Evolutionary conservation across 2,888 invertebrate genomes (phyloP), one percentile per base, ranked within the genome.

Genomic region (Blastobasis adustella): DNA sequence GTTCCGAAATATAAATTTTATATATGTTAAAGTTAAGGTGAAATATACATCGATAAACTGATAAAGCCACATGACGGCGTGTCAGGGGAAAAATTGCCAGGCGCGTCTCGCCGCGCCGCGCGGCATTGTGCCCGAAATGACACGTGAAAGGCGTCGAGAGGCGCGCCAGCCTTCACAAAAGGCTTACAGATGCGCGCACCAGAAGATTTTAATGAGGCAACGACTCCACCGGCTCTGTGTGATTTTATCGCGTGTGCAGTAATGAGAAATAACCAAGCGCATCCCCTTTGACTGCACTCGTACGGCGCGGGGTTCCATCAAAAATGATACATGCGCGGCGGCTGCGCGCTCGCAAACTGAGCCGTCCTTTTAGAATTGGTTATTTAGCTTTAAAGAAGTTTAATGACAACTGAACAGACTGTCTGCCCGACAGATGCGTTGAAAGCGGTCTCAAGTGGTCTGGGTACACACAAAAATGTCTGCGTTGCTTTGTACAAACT

Each of bases 131-230:
- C 83, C 81, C 79, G 76, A 83, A 83, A 83, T 87, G 87, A 87
- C 87, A 87, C 79, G 80, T 86, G 86, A 86, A 86, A 85, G 82
- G 84, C 84, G 82, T 78, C 73, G 79, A 84, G 84, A 80, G 85
- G 69, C 75, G 78, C 80, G 78, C 70, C 73, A 67, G 77, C 79
- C 78, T 78, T 74, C 71, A 87, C 85, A 87, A 87, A 87, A 87
- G 87, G 84, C 87, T 87, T 83, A 84, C 85, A 84, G 85, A 85
- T 82, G 83, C 87, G 86, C 77, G 79, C 78, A 83, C 86, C 88
- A 87, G 87, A 88, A 88, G 84, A 87, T 88, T 88, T 88, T 88
- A 88, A 88, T 88, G 88, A 88, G 87, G 87, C 85, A 84, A 86
- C 87, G 82, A 86, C 23, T 23, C 23, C 23, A 23, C 42, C 42